Evolutionary conservation across 2,113 vertebrate species (phyloP).

Genomic region (Trichomycterus rosablanca): DNA sequence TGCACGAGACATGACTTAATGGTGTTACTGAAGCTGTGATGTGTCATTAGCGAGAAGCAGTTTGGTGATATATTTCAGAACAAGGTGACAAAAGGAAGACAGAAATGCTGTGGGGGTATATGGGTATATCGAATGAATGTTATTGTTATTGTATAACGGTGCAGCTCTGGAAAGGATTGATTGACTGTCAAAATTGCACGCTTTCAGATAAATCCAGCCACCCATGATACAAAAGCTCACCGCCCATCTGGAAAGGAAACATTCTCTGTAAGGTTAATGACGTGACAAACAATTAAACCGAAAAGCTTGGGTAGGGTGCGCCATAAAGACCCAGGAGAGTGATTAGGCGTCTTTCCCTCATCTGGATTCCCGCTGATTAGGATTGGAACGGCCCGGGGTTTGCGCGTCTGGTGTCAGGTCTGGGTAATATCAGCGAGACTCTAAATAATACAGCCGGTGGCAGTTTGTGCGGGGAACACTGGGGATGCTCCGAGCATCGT

Average conservation of each 20-base stretch:
- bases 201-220: slow-evolving; percentile 4
- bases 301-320: slow-evolving; percentile 18
- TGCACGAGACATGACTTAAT: neutral
- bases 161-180: no score
- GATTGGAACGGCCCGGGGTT: slow-evolving; percentile 19
- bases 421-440: neutral
- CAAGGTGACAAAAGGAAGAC: neutral
- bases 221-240: slow-evolving; percentile 4
- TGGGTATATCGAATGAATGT: no score
- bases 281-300: slow-evolving; percentile 31
- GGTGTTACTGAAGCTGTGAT: neutral
- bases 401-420: slow-evolving; percentile 9
- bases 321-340: slow-evolving; percentile 17
- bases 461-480: slow-evolving; percentile 6
- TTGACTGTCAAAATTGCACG: no score
- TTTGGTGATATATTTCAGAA: slow-evolving; percentile 18
- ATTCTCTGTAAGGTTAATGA: slow-evolving; percentile 34
- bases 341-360: slow-evolving; percentile 17
- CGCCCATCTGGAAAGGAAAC: slow-evolving; percentile 14
- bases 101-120: no score
- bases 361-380: slow-evolving; percentile 10
- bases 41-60: neutral
- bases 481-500: slow-evolving; percentile 11
- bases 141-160: neutral
- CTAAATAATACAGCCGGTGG: slow-evolving; percentile 15